These are phyloP conservation scores for Apotomis capreana DNA, from an alignment of 2,888 invertebrate genomes.

Conservation along the genomic window DNA sequence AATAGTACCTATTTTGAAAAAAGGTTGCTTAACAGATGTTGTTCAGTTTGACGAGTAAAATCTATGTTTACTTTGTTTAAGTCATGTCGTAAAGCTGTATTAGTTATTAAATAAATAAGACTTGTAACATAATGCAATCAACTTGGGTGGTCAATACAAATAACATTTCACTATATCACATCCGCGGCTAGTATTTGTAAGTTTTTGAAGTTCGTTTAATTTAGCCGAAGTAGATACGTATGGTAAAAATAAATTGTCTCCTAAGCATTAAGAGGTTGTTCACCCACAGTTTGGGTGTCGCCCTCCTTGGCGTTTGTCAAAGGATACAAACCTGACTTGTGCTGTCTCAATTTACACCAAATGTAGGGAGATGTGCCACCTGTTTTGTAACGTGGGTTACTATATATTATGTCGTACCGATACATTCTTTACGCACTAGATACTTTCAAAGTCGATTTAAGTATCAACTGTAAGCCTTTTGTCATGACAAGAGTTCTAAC, in stretches of 20 bases:
- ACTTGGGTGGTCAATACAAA: constrained; percentile 31
- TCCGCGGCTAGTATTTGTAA: constrained; percentile 34
- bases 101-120: no score
- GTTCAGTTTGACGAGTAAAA: no score
- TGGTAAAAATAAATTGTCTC: constrained; percentile 83
- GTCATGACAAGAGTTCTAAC: no score
- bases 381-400: constrained; percentile 46
- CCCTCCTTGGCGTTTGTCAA: constrained; percentile 72
- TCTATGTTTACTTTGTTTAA: no score
- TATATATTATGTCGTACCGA: constrained; percentile 34
- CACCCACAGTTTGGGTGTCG: constrained; percentile 81
- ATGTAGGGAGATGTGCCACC: constrained; percentile 60
- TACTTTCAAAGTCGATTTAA: neutral
- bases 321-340: constrained; percentile 66
- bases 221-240: constrained; percentile 56
- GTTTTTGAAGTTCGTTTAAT: constrained; percentile 36
- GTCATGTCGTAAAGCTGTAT: no score
- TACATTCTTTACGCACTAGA: neutral
- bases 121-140: neutral
- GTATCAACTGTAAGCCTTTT: no score
- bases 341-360: constrained; percentile 57
- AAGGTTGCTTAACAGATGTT: no score
- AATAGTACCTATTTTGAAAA: no score
- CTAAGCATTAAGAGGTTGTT: constrained; percentile 81
- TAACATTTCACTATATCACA: constrained; percentile 25